phyloP scores from a whole-genome alignment of 92 coral and sea anemone species.

The Siderastrea radians region DNA sequence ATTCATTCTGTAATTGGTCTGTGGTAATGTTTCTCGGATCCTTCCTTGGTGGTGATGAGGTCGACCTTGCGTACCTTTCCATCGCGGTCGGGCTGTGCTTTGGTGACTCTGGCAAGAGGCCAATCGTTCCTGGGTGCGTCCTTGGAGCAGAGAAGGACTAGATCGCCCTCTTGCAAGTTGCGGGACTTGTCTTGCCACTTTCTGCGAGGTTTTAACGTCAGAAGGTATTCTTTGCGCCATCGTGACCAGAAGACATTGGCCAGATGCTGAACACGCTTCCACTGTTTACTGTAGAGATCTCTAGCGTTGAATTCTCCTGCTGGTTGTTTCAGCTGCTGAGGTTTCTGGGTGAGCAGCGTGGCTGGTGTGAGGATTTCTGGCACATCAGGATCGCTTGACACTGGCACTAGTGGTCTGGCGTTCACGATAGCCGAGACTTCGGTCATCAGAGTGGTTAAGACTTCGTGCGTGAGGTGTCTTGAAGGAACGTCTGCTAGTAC shows the following conservation, averaged over 20 bases:
- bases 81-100: conserved; percentile 19
- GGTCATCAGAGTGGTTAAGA: conserved; percentile 60
- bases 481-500: conserved; percentile 5
- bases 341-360: not conserved
- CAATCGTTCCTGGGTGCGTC: conserved; percentile 35
- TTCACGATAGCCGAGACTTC: conserved; percentile 36
- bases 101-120: conserved; percentile 31
- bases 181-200: conserved; percentile 9
- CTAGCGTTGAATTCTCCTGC: not conserved
- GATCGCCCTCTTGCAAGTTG: conserved; percentile 12
- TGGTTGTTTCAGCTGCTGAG: not conserved
- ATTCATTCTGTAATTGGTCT: conserved; percentile 33
- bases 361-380: not conserved
- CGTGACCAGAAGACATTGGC: too few relatives aligned
- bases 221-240: not conserved
- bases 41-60: conserved; percentile 28
- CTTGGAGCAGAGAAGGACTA: conserved; percentile 27
- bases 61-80: conserved; percentile 41
- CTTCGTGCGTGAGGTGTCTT: conserved; percentile 58
- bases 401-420: not conserved
- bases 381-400: conserved; percentile 49
- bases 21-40: conserved; percentile 5
- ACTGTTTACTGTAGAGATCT: not conserved
- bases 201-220: conserved; percentile 4
- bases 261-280: too few relatives aligned